Percentiles rank a stretch among this genome's conserved stretches.
Conservation (phyloP, 1,140 invertebrate species). For the Cephus cinctus region DNA sequence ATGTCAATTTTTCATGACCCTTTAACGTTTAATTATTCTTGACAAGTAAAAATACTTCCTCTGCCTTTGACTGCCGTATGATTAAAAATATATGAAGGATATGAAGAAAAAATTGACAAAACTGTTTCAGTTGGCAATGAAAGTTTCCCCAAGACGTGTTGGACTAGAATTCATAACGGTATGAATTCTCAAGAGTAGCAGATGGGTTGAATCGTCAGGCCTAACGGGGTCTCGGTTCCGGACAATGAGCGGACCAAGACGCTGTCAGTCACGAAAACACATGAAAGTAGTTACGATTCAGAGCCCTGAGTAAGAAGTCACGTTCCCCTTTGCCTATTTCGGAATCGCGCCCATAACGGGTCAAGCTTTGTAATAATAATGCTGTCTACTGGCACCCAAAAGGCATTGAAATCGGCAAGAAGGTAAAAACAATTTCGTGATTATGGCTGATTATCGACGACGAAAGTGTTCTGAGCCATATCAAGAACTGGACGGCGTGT, state of each 20-base stretch:
- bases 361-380: background rate
- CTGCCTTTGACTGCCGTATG: background rate
- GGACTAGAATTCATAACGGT: no score
- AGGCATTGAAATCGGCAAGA: background rate
- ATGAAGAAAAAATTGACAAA: background rate
- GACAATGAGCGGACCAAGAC: no score
- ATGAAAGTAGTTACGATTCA: no score
- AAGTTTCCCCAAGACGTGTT: background rate
- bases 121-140: background rate
- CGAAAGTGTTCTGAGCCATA: conserved; percentile 40
- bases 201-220: no score
- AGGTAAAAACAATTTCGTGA: conserved; percentile 6
- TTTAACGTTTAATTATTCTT: no score
- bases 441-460: conserved; percentile 33
- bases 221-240: no score
- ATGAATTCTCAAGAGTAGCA: no score
- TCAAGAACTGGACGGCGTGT: conserved; percentile 38
- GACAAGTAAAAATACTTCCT: background rate
- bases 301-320: background rate
- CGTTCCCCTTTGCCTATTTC: background rate
- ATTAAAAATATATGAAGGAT: background rate
- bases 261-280: no score
- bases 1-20: no score
- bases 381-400: background rate
- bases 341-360: background rate